Evolutionary conservation across 2,797 vertebrate genomes (phyloP).

Genomic region (Sparidentex hasta): DNA sequence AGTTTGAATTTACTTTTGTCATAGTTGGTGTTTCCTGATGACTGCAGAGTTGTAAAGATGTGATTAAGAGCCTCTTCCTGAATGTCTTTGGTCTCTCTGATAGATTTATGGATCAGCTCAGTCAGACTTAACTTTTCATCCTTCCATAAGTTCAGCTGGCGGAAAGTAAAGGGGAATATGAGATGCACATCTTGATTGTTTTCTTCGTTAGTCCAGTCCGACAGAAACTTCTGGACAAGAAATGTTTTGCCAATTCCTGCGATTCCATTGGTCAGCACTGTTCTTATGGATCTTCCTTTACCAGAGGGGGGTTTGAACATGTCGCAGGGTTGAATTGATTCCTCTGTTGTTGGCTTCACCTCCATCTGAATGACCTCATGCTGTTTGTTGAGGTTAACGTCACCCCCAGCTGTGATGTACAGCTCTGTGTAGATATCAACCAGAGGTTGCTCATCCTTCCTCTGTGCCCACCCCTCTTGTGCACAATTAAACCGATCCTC

Average conservation of each 20-base stretch:
- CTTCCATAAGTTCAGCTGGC: neutral
- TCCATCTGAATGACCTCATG: slow-evolving; percentile 6
- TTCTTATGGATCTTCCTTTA: neutral
- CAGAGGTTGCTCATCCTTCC: neutral
- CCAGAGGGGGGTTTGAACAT: slow-evolving; percentile 40
- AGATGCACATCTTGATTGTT: neutral
- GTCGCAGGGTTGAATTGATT: slow-evolving; percentile 8
- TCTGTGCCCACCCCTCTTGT: slow-evolving; percentile 21
- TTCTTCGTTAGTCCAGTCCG: neutral
- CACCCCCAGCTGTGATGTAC: slow-evolving; percentile 1
- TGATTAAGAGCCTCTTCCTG: slow-evolving; percentile 17
- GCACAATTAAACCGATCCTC: slow-evolving; percentile 33
- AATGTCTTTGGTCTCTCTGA: slow-evolving; percentile 9
- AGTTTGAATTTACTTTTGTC: slow-evolving; percentile 23
- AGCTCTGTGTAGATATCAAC: slow-evolving; percentile 42
- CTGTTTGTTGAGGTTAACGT: neutral
- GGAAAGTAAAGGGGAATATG: neutral
- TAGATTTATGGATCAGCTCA: neutral
- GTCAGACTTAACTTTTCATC: neutral
- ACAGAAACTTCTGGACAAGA: neutral
- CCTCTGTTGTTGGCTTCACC: slow-evolving; percentile 17
- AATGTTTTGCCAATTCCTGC: slow-evolving; percentile 3
- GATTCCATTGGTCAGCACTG: neutral
- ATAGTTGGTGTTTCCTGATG: slow-evolving; percentile 26
- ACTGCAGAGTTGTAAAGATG: slow-evolving; percentile 28